Evolutionary conservation across 2,113 vertebrate species (phyloP).

Genomic region (Tachuris rubrigastra): DNA sequence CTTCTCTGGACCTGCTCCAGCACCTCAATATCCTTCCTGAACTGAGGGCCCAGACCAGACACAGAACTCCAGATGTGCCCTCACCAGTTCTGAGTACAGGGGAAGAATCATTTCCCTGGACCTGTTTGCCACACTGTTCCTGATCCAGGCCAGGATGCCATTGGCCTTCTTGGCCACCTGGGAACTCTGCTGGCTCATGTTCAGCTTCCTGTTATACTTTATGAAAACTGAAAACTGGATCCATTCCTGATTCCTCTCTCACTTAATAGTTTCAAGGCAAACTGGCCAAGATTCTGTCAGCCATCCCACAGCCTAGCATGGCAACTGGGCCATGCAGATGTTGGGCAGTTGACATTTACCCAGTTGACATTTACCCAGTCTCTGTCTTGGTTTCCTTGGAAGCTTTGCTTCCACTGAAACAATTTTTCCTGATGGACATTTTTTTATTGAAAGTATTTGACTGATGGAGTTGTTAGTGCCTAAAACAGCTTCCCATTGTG

Average conservation of each 20-base stretch:
- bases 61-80: too few species aligned
- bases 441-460: not conserved
- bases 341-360: not conserved
- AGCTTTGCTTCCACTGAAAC: not conserved
- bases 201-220: not conserved
- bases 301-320: rapidly evolving
- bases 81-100: too few species aligned
- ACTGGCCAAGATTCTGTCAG: rapidly evolving
- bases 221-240: not conserved
- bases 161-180: too few species aligned
- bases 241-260: not conserved
- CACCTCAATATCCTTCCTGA: too few species aligned
- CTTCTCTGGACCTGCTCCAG: too few species aligned
- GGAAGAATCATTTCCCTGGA: too few species aligned
- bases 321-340: not conserved
- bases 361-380: not conserved
- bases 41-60: too few species aligned
- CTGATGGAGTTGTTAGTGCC: not conserved
- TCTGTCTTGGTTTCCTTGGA: not conserved
- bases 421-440: not conserved
- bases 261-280: not conserved
- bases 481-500: not conserved
- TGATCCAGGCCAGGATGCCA: too few species aligned
- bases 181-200: too few species aligned
- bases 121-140: too few species aligned